Conservation (phyloP, 2,113 vertebrate species). For the Calonectris borealis region DNA sequence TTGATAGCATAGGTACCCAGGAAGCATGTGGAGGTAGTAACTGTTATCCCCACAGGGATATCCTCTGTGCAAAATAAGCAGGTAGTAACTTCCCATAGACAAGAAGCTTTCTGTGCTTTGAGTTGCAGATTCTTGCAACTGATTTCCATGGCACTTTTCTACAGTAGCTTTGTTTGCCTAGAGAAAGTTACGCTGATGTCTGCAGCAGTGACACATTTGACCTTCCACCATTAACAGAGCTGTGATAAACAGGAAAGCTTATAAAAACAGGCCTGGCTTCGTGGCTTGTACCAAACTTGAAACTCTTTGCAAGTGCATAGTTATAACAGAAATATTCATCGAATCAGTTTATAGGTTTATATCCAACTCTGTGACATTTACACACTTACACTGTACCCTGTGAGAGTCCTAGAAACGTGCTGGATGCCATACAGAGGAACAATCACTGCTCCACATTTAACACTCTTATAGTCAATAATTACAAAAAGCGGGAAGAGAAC, state of each 20-base stretch:
- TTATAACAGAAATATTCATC: neutral
- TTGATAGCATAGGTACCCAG: neutral
- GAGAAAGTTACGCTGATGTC: neutral
- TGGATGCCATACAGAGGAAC: neutral
- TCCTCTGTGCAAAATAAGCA: neutral
- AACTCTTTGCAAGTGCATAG: neutral
- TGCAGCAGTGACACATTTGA: neutral
- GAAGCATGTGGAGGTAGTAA: neutral
- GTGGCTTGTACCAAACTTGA: neutral
- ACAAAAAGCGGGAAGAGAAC: neutral
- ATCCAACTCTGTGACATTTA: neutral
- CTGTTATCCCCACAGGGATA: neutral
- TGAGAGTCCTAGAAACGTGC: neutral
- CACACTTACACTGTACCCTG: neutral
- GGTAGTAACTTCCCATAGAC: neutral
- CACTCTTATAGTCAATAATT: neutral
- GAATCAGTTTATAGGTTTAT: neutral
- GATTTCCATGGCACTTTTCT: neutral
- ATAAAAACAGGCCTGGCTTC: neutral
- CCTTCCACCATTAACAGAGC: neutral
- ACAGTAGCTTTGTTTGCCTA: neutral
- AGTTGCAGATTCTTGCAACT: neutral
- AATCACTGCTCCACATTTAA: neutral
- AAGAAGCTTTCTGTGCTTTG: neutral
- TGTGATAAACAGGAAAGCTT: neutral